A percentile compares a stretch with the other conserved stretches of the same genome.
Evolutionary conservation across 2,888 invertebrate species (phyloP).

Genomic region (Ophioninae sp.): DNA sequence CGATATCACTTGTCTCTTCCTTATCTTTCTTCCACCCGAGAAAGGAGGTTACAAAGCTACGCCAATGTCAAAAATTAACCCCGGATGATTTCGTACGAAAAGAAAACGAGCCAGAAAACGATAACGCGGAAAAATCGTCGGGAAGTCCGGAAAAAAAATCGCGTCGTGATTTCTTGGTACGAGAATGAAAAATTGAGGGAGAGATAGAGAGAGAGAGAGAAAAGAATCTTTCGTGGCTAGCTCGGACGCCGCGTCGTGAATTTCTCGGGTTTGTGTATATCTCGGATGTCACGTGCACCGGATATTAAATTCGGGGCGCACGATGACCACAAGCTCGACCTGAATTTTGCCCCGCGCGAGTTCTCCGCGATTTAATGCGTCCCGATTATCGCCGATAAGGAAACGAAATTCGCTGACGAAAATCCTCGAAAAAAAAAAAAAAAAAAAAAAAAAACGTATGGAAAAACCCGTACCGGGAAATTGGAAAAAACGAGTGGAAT

Average conservation of each 20-base stretch:
- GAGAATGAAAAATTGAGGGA: not conserved
- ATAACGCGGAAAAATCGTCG: not conserved
- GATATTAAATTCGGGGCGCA: constrained; percentile 68
- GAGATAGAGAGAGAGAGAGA: not conserved
- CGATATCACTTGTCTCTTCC: too few species aligned
- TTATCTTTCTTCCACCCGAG: too few species aligned
- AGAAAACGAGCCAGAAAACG: not conserved
- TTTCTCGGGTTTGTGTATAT: constrained; percentile 45
- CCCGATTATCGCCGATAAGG: not conserved
- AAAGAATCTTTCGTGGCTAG: not conserved
- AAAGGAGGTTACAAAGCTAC: too few species aligned
- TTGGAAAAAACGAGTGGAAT: not conserved
- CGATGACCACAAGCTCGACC: not conserved
- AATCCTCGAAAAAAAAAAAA: not conserved
- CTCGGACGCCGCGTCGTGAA: not conserved
- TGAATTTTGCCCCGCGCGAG: not conserved
- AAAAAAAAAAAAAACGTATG: not conserved
- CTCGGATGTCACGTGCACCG: constrained; percentile 67
- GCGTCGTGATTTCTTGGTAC: not conserved
- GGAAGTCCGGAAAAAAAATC: not conserved
- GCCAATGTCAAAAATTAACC: not conserved
- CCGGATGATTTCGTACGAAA: not conserved
- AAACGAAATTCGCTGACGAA: not conserved
- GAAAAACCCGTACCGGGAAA: not conserved
- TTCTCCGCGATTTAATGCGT: constrained; percentile 16